A percentile compares a stretch with the other conserved stretches of the same genome.
These are phyloP conservation scores for Caenorhabditis sp. DNA, from an alignment of 2,888 invertebrate species.

Conservation along the genomic window DNA sequence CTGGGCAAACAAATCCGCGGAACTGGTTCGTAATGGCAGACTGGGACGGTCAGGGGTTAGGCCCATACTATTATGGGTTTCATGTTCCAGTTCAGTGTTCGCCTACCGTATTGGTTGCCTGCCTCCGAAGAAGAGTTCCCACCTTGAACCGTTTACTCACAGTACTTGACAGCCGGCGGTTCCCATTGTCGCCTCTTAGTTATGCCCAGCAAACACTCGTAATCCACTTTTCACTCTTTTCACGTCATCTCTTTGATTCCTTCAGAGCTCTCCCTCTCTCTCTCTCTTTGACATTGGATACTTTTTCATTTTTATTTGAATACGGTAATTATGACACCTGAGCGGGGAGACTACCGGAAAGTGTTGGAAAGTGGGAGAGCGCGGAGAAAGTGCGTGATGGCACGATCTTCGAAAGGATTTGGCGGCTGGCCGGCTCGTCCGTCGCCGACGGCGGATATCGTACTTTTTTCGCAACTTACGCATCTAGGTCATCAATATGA, in stretches of 20 bases:
- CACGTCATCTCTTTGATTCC: not conserved
- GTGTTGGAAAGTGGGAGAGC: conserved; percentile 2
- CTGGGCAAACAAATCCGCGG: conserved; percentile 39
- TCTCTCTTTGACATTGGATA: conserved; percentile 15
- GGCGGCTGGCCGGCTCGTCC: too few species aligned
- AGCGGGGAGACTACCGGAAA: not conserved
- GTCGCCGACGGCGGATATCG: not conserved
- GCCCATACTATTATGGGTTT: conserved; percentile 31
- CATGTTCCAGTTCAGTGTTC: conserved; percentile 32
- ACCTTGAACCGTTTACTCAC: conserved; percentile 30
- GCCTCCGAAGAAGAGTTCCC: too few species aligned
- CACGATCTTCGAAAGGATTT: conserved; percentile 16
- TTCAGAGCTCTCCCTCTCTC: not conserved
- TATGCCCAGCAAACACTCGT: conserved; percentile 35
- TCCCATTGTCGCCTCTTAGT: conserved; percentile 19
- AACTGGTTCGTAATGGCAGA: conserved; percentile 42
- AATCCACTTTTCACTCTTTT: conserved; percentile 6
- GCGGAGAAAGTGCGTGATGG: conserved; percentile 32
- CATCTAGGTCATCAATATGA: conserved; percentile 9
- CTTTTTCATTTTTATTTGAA: conserved; percentile 33
- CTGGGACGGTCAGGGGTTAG: conserved; percentile 44
- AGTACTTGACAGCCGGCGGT: conserved; percentile 30
- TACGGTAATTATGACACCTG: conserved; percentile 51
- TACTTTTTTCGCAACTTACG: conserved; percentile 25
- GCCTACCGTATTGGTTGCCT: too few species aligned